These are phyloP conservation scores for Struthio camelus DNA, from an alignment of 2,113 vertebrate species.

Conservation along the genomic window DNA sequence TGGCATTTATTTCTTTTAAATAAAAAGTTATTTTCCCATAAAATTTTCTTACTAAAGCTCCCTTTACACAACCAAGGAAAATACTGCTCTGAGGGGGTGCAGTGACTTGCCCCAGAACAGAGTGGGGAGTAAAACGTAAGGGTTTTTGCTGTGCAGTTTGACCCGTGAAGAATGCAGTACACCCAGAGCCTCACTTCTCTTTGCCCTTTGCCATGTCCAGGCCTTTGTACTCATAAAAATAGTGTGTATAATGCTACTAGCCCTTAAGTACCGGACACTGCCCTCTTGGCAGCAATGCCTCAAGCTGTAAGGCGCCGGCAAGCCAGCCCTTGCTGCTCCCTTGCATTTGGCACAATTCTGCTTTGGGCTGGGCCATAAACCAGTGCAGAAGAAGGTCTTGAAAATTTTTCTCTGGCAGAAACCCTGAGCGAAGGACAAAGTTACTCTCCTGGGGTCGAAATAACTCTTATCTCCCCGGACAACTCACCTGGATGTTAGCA, in stretches of 20 bases:
- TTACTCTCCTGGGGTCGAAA: not conserved
- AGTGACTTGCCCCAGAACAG: not conserved
- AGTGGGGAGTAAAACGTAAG: not conserved
- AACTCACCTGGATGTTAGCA: not conserved
- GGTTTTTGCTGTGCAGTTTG: not conserved
- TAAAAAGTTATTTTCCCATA: not conserved
- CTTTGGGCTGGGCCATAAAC: not conserved
- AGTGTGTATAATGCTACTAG: not conserved
- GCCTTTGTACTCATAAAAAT: not conserved
- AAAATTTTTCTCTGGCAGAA: not conserved
- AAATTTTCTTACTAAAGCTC: not conserved
- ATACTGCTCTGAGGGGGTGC: not conserved
- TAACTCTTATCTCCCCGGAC: not conserved
- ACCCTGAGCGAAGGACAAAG: not conserved
- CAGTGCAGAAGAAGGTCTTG: not conserved
- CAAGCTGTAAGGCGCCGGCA: not conserved
- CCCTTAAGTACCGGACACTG: not conserved
- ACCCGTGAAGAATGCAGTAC: not conserved
- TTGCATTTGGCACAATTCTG: rapidly evolving
- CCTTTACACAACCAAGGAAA: not conserved
- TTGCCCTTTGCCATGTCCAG: not conserved
- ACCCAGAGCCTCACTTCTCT: not conserved
- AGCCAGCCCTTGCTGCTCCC: not conserved
- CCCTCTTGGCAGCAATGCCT: not conserved
- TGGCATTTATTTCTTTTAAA: not conserved